These are phyloP conservation scores for Salmo trutta DNA, from an alignment of 2,797 vertebrate genomes.

Conservation along the genomic window DNA sequence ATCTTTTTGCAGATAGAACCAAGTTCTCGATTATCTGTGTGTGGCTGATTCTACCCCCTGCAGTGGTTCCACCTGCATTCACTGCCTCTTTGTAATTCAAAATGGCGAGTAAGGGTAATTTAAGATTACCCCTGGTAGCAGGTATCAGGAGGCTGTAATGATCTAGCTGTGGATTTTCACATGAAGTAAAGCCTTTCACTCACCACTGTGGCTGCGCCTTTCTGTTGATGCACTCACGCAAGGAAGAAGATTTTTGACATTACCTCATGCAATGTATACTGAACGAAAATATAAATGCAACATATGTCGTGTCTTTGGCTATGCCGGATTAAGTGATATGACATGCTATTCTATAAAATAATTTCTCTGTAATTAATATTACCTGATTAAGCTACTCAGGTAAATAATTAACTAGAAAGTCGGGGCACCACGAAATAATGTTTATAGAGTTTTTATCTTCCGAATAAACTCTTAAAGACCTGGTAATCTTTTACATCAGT, in stretches of 20 bases:
- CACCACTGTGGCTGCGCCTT: constrained; percentile 14
- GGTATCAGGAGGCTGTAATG: constrained; percentile 34
- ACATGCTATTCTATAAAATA: too few species aligned
- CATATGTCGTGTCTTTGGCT: too few species aligned
- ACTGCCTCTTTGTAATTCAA: constrained; percentile 14
- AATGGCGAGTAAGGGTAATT: constrained; percentile 30
- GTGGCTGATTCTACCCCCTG: background rate
- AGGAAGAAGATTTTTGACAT: constrained; percentile 4
- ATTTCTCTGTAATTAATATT: too few species aligned
- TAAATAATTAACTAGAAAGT: too few species aligned
- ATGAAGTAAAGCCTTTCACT: constrained; percentile 32
- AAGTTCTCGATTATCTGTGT: background rate
- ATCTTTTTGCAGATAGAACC: too few species aligned
- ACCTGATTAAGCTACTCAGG: too few species aligned
- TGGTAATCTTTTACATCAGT: too few species aligned
- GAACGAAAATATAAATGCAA: background rate
- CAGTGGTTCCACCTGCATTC: constrained; percentile 19
- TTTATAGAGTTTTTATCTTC: too few species aligned
- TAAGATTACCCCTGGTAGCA: constrained; percentile 36
- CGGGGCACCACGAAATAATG: too few species aligned
- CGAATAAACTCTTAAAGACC: too few species aligned
- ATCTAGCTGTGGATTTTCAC: constrained; percentile 37
- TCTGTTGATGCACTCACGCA: constrained; percentile 18
- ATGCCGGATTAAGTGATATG: too few species aligned
- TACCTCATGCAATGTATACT: too few species aligned